Base-by-base conservation (phyloP, 2,797 vertebrate genomes). In the Anguilla pacifica region DNA sequence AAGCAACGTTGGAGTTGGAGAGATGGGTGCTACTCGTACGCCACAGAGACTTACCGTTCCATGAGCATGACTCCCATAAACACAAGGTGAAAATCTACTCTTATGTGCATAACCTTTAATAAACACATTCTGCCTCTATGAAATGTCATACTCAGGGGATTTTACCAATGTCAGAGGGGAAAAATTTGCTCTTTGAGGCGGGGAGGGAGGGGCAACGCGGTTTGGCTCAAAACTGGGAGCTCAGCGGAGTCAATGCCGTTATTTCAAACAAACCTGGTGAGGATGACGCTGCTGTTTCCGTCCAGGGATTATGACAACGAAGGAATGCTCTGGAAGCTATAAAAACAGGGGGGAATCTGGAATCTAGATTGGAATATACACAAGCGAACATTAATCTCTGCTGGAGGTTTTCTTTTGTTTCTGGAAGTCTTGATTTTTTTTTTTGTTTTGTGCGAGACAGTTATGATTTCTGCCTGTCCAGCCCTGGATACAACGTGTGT, bases 51-150 rank as follows among this genome's bases (percentile, higher is more conserved):
- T 17, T 55, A 57, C 22, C 22, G 15, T 22, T 7, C 53, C 74
- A 79, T 6, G 39, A 22, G 55, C 70, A 43, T 85, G 89, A 89
- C 81, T 85, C 84, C 89, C 90, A 88, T n/a, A 86, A 89, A 95
- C 91, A 92, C 91, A 92, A 91, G 92, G 94, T 92, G 94, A 91
- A 94, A 95, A 94, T 92, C 92, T 57, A 77, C 22, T 64, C 74
- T 46, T 88, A 92, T 94, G 95, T 94, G 93, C 92, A 90, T 96
- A 95, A 96, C 95, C 95, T 91, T 92, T 92, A 92, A 94, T 96
- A 96, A 96, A 96, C 96, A 96, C 95, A 94, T 92, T 93, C 93
- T 10, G 13, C 15, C 51, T 84, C 83, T 92, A 92, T 96, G 95
- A 96, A 96, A 94, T 94, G 95, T 94, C 94, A 94, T 93, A 89